Base-by-base conservation (phyloP, 1,140 invertebrate genomes). In the Sesamia nonagrioides region DNA sequence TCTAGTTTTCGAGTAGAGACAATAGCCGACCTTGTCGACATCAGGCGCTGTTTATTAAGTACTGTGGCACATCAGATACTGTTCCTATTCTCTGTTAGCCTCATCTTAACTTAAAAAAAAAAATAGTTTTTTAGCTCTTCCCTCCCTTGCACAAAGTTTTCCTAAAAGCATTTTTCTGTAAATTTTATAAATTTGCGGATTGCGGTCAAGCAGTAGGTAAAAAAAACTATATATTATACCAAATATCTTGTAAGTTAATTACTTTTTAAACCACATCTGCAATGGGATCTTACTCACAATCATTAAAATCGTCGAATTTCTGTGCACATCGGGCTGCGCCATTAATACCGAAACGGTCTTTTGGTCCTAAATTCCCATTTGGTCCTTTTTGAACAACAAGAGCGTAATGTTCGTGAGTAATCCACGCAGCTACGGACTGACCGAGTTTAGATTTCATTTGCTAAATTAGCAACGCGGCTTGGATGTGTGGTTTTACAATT, bases 371-470 rank as follows among this genome's bases (percentile, higher is more conserved):
- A 45, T 54, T 50, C 50, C 68, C 56, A 11, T 61, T 35, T 66
- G 45, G 45, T 66, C 74, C 42, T 76, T 76, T 76, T 76, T 60
- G 60, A 6, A 21, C 56, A 45, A 63, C 33, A 45, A 35, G 27
- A 63, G 21, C 17, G 56, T 63, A 58, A 45, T 56, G 56, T 50
- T 61, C 21, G 42, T 76, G 61, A 76, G 60, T 66, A 76, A 66
- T 66, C 27, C 72, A 17, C 21, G 27, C 60, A n/a, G 27, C 54
- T 17, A 15, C 60, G 45, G 33, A 76, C 74, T 76, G 74, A 76
- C 74, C 60, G 60, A 76, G 40, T 66, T 63, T 66, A 76, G 61
- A 76, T 76, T 76, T 76, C 74, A 76, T 76, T 76, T 76, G 58
- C 74, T 76, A 52, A 76, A 76, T 76, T 76, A 76, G 61, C 48